phyloP scores from a whole-genome alignment of 2,113 vertebrate genomes.

The Camarhynchus parvulus region DNA sequence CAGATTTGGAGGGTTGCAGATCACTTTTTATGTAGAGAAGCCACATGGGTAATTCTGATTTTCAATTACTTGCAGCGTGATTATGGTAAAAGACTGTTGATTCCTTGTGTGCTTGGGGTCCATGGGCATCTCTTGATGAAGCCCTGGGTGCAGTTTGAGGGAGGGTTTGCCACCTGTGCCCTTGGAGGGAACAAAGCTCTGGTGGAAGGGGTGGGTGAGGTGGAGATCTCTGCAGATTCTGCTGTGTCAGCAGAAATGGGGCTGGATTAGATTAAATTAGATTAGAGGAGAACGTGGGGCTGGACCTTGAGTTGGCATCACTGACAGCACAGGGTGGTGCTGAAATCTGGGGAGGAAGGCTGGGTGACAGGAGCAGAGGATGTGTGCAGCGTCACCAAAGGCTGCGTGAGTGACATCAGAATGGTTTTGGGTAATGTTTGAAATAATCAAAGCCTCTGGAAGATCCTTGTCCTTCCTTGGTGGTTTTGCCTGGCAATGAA shows the following conservation, averaged over 20 bases:
- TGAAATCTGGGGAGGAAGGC: neutral
- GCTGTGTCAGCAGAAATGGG: neutral
- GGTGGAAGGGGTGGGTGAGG: neutral
- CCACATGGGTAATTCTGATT: conserved; percentile 14
- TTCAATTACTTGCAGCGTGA: conserved; percentile 16
- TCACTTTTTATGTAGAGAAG: conserved; percentile 6
- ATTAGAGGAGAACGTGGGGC: neutral
- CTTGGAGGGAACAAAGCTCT: neutral
- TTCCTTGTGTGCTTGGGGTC: neutral
- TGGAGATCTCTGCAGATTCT: neutral
- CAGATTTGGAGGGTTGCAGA: neutral
- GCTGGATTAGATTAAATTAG: neutral
- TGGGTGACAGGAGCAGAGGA: neutral
- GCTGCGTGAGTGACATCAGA: accelerated
- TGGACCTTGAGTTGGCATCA: neutral
- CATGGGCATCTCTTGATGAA: neutral
- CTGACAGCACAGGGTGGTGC: too few relatives aligned
- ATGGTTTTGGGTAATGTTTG: neutral
- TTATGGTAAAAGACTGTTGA: neutral
- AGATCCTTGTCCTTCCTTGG: accelerated
- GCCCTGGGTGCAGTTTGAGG: neutral
- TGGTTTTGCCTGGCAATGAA: accelerated
- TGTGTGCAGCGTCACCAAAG: neutral
- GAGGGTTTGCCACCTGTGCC: neutral
- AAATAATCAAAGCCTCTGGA: accelerated